Evolutionary conservation across 2,888 invertebrate species (phyloP), one percentile per base, ranked within the genome.

Genomic region (Clunio marinus): DNA sequence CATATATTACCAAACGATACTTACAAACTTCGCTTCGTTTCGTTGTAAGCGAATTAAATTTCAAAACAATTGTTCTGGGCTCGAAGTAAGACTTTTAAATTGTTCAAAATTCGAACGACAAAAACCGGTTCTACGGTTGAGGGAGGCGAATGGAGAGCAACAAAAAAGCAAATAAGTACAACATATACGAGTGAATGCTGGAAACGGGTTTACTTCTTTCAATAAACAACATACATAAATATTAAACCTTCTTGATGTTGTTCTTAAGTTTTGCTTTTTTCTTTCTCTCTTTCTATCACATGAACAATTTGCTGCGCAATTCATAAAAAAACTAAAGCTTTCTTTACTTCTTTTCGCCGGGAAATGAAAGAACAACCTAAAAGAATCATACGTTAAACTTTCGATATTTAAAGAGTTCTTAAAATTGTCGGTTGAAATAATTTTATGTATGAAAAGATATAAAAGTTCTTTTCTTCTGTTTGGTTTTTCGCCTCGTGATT

Each of bases 31-130:
- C n/a, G n/a, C n/a, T n/a, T n/a, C n/a, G n/a, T n/a, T n/a, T n/a
- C n/a, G n/a, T n/a, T n/a, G n/a, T n/a, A n/a, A 41, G 41, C 41
- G n/a, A 41, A n/a, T 41, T 41, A 41, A 41, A 41, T 41, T 41
- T 41, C 7, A 41, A 41, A 41, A 41, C 41, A 41, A 41, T 41
- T 41, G 41, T 41, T 41, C 41, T 41, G 41, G 41, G 41, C 41
- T 41, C 41, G 41, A 5, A 15, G 10, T 5, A 15, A 41, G 41
- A 15, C 41, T 41, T 41, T 41, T 41, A 5, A 41, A 41, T 5
- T 32, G 5, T 4, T 15, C n/a, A 10, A 15, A 41, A 41, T 41
- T 41, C 41, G 15, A 41, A 15, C 41, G 41, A 41, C 41, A 41
- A 10, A 41, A 41, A 41, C 41, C 41, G 41, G 41, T 41, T 41